Conservation (phyloP, 2,888 invertebrate genomes). For the Tiphia femorata region DNA sequence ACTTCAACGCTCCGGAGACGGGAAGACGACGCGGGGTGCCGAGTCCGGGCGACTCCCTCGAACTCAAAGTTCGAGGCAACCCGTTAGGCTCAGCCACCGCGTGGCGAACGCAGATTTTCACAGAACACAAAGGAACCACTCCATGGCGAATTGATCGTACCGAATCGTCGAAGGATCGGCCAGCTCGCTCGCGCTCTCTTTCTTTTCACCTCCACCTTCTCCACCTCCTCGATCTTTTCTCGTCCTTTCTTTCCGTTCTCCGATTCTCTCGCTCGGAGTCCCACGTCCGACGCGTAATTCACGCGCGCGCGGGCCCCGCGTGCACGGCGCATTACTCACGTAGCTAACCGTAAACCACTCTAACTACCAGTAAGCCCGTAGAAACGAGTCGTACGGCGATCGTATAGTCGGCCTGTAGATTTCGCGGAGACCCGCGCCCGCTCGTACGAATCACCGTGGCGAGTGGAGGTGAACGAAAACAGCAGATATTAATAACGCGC, state of each 20-base stretch:
- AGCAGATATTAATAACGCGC: conserved; percentile 60
- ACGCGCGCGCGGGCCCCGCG: conserved; percentile 17
- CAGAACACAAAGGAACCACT: too few relatives aligned
- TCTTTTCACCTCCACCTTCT: too few relatives aligned
- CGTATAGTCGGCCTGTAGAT: not conserved
- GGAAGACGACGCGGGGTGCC: too few relatives aligned
- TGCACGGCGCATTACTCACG: conserved; percentile 19
- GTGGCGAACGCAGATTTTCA: too few relatives aligned
- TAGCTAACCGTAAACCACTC: conserved; percentile 25
- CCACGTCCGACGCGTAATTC: conserved; percentile 24
- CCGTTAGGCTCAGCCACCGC: too few relatives aligned
- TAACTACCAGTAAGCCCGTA: conserved; percentile 7
- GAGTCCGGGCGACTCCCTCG: too few relatives aligned
- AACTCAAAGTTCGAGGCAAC: too few relatives aligned
- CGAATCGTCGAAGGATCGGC: too few relatives aligned
- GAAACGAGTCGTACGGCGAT: not conserved
- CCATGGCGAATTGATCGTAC: too few relatives aligned
- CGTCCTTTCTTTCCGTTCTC: not conserved
- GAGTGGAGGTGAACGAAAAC: conserved; percentile 45
- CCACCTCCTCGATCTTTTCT: not conserved
- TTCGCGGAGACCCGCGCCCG: conserved; percentile 1
- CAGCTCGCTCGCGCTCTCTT: too few relatives aligned
- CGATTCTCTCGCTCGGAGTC: too few relatives aligned
- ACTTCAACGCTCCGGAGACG: too few relatives aligned
- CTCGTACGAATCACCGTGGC: conserved; percentile 26